Evolutionary conservation across 92 coral and sea anemone species (phyloP), one percentile per base, ranked within the genome.

Genomic region (Pocillopora meandrina): DNA sequence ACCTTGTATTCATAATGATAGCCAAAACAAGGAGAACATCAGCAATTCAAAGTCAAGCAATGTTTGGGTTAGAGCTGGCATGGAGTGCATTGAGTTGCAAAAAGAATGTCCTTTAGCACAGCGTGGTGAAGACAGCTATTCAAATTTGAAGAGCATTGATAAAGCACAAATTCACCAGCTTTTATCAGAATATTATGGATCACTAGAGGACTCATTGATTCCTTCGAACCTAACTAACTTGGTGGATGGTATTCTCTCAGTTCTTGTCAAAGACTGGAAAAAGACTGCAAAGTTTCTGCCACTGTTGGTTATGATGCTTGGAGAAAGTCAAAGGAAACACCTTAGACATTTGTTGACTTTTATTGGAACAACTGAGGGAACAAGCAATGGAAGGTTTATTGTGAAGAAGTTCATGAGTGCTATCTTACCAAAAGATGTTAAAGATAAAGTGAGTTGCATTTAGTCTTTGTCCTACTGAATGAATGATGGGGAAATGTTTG

Each of bases 51-150:
- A 69, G 49, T 21, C 17, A 1, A 55, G 66, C 33, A 49, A 76
- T 77, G 87, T 89, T 52, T 96, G 98, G 96, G 71, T 87, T 19
- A 86, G 77, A 52, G 91, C 90, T 61, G 98, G 98, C 2, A 75
- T 91, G 58, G 93, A 89, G 15, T 97, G 99, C 83, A 76, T 97
- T 59, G 89, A 82, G 80, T 89, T 93, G 47, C 94, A 92, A 79
- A 89, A 57, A 65, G 90, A 93, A 34, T 95, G 81, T 75, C 90
- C 96, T 1, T 71, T 97, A 60, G 90, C 94, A 0, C 91, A 93
- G 77, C 84, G 78, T 9, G 84, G 82, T 49, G 93, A 90, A 16
- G 81, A 87, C 58, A 92, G 95, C n/a, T 92, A 89, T 72, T 91
- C 89, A 62, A 97, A 95, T 74, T 65, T 89, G 49, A 82, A 81